phyloP scores from a whole-genome alignment of 2,113 vertebrate species.

The Scortum barcoo region DNA sequence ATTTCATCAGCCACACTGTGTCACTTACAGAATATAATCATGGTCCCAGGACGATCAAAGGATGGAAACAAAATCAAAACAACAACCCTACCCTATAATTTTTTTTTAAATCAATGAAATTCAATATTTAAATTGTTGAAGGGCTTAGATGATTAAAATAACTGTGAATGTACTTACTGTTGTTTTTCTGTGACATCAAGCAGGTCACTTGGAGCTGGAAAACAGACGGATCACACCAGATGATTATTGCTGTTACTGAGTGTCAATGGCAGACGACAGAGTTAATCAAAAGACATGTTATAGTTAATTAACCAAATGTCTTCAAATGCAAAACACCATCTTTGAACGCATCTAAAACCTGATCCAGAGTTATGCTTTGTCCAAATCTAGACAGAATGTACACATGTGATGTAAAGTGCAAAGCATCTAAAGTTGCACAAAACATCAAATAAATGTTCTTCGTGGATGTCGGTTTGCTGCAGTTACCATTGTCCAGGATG shows the following conservation, averaged over 20 bases:
- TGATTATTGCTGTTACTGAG: neutral
- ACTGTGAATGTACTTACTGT: conserved; percentile 86
- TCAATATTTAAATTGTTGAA: neutral
- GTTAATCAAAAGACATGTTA: neutral
- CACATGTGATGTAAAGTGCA: neutral
- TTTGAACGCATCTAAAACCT: neutral
- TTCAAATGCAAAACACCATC: neutral
- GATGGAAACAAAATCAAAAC: neutral
- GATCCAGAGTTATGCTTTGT: neutral
- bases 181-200: conserved; percentile 90
- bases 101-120: neutral
- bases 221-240: conserved; percentile 13
- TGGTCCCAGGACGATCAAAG: neutral
- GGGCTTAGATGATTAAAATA: neutral
- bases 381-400: neutral
- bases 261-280: no score
- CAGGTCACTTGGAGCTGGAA: conserved; percentile 90
- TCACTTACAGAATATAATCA: neutral
- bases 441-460: neutral
- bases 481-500: conserved; percentile 91
- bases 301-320: neutral
- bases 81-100: neutral
- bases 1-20: neutral
- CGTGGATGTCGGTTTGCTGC: neutral
- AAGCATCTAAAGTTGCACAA: neutral